Evolutionary conservation across 2,888 invertebrate species (phyloP).

Genomic region (Euzetes globulus): DNA sequence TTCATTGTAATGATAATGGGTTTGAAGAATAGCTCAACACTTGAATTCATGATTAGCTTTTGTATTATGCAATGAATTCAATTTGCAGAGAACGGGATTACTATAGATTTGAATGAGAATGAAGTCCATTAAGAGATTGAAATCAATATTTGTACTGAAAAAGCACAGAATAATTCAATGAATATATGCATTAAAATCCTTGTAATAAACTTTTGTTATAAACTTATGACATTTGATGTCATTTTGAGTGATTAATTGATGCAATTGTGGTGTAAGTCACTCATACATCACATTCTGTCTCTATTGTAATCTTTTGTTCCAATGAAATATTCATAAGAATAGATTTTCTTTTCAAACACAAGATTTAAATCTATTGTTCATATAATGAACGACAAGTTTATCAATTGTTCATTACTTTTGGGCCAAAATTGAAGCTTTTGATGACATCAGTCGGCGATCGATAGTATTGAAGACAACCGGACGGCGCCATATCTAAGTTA

Average conservation of each 20-base stretch:
- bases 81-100: no score
- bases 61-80: no score
- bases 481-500: constrained; percentile 42
- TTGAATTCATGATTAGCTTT: no score
- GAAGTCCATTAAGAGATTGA: no score
- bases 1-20: neutral
- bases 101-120: no score
- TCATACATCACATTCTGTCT: neutral
- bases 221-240: neutral
- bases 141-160: no score
- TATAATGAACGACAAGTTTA: neutral
- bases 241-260: neutral
- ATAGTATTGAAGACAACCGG: constrained; percentile 43
- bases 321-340: no score
- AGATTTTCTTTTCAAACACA: no score
- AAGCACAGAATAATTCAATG: no score
- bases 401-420: constrained; percentile 22
- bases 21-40: neutral
- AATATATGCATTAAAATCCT: no score
- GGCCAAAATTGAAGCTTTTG: constrained; percentile 42
- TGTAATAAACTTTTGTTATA: no score
- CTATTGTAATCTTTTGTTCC: neutral
- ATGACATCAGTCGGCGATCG: constrained; percentile 42
- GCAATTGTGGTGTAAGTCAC: neutral
- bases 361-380: neutral